phyloP scores from a whole-genome alignment of 2,888 invertebrate genomes.

The Helicoverpa assulta region DNA sequence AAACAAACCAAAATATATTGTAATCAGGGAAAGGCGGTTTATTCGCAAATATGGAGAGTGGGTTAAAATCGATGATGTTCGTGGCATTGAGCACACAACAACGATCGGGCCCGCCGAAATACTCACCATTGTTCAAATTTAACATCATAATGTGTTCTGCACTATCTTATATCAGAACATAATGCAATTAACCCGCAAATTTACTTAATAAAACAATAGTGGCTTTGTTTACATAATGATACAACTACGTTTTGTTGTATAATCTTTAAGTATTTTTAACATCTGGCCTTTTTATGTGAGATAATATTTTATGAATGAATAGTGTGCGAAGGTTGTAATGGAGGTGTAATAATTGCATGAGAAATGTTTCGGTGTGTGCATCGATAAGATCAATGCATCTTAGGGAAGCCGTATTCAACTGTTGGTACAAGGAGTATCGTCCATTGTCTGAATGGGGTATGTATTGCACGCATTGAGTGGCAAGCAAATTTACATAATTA shows the following conservation, averaged over 20 bases:
- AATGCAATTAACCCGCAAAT: conserved; percentile 37
- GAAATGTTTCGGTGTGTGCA: conserved; percentile 6
- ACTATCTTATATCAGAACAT: conserved; percentile 24
- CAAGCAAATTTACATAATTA: neutral
- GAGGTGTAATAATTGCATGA: conserved; percentile 42
- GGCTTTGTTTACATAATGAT: conserved; percentile 53
- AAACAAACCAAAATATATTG: too few relatives aligned
- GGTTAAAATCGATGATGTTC: neutral
- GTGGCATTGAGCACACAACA: neutral
- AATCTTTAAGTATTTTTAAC: conserved; percentile 52
- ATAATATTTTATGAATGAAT: conserved; percentile 60
- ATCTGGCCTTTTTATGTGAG: conserved; percentile 53
- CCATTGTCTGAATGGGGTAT: neutral
- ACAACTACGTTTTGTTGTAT: conserved; percentile 51
- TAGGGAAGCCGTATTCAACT: neutral
- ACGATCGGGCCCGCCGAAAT: conserved; percentile 19
- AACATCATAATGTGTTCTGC: conserved; percentile 2
- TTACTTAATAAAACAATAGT: conserved; percentile 48
- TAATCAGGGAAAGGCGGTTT: neutral
- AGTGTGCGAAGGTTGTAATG: conserved; percentile 53
- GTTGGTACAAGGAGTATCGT: neutral
- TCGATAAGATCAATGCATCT: neutral
- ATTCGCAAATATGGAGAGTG: neutral
- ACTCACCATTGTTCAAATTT: conserved; percentile 56
- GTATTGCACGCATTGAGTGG: neutral